Evolutionary conservation across 2,113 vertebrate species (phyloP).

Genomic region (Trinectes maculatus): DNA sequence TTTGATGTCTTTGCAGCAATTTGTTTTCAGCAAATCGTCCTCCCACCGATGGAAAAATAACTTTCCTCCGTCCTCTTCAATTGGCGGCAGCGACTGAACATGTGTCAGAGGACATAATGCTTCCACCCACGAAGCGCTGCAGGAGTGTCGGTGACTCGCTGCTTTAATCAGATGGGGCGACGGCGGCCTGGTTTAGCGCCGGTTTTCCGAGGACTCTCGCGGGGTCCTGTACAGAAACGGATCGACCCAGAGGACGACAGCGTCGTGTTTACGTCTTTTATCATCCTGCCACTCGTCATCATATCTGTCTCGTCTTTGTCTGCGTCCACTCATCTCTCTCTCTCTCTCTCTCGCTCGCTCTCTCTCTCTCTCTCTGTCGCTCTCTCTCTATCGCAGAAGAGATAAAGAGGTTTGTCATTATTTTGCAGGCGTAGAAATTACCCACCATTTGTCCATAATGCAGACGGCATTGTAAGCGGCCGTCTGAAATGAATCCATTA

Average conservation of each 20-base stretch:
- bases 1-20: conserved; percentile 44
- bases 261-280: too few relatives aligned
- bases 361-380: conserved; percentile 11
- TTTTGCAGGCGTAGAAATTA: conserved; percentile 47
- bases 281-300: too few relatives aligned
- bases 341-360: too few relatives aligned
- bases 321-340: too few relatives aligned
- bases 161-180: conserved; percentile 47
- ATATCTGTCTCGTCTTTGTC: not conserved
- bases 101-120: conserved; percentile 43
- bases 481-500: conserved; percentile 67
- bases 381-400: conserved; percentile 5
- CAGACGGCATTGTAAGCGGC: conserved; percentile 32
- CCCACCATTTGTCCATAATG: conserved; percentile 47
- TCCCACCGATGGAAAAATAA: conserved; percentile 7
- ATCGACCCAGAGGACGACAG: conserved; percentile 1
- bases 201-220: conserved; percentile 7
- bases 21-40: conserved; percentile 36
- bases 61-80: conserved; percentile 21
- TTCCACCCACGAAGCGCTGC: conserved; percentile 34
- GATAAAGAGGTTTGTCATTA: conserved; percentile 39
- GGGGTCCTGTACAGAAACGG: not conserved
- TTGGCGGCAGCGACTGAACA: not conserved
- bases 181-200: conserved; percentile 18
- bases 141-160: conserved; percentile 19